phyloP scores from a whole-genome alignment of 2,888 invertebrate species.

The Quadroppia sp. region DNA sequence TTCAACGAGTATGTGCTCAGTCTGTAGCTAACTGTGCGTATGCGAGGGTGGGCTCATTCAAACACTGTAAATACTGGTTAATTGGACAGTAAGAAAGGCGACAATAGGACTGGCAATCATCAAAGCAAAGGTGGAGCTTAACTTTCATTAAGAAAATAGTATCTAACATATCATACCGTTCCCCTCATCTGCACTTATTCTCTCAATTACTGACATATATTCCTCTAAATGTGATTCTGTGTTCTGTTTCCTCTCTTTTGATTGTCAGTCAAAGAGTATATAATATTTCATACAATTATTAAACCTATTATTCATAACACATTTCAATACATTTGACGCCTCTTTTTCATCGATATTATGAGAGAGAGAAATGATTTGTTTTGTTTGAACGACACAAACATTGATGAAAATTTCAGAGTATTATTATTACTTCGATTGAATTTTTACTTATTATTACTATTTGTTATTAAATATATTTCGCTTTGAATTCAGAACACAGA shows the following conservation, averaged over 20 bases:
- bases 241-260: not conserved
- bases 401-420: not conserved
- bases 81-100: conserved; percentile 36
- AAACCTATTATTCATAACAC: not conserved
- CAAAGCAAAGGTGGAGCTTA: conserved; percentile 17
- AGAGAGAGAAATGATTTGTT: not conserved
- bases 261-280: not conserved
- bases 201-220: not conserved
- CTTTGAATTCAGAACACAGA: conserved; percentile 16
- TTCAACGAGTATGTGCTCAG: conserved; percentile 18
- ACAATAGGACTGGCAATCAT: conserved; percentile 31
- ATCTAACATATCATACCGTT: not conserved
- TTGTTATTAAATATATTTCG: conserved; percentile 19
- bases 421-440: not conserved
- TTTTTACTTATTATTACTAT: conserved; percentile 8
- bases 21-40: not conserved
- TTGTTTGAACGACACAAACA: not conserved
- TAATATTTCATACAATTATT: not conserved
- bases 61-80: not conserved
- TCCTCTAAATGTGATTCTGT: not conserved
- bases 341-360: not conserved
- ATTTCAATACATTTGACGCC: conserved; percentile 20
- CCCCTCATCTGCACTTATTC: not conserved
- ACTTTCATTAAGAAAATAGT: conserved; percentile 1
- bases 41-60: conserved; percentile 28